Percentiles rank a stretch among this genome's conserved stretches.
phyloP scores from a whole-genome alignment of 2,113 vertebrate species.

The Oceanodroma tethys region DNA sequence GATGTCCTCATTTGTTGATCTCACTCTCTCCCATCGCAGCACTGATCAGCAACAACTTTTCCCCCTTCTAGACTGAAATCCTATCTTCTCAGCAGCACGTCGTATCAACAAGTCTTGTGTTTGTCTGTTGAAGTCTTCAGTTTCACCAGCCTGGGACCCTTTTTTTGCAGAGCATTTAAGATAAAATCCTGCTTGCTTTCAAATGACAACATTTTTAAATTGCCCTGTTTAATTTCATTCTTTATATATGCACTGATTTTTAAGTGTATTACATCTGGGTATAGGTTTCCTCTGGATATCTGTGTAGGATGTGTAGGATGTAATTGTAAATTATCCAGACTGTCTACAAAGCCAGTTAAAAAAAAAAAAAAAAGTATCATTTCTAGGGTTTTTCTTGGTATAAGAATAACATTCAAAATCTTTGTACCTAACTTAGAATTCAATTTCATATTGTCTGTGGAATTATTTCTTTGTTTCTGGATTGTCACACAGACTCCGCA shows the following conservation, averaged over 20 bases:
- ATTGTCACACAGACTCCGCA: neutral
- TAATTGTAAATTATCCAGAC: neutral
- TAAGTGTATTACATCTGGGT: neutral
- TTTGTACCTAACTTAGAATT: neutral
- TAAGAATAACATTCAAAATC: neutral
- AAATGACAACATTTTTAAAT: neutral
- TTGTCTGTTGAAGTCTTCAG: neutral
- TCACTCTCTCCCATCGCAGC: neutral
- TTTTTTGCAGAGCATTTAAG: neutral
- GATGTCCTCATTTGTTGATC: neutral
- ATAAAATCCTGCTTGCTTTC: neutral
- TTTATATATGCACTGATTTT: neutral
- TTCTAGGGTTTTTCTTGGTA: neutral
- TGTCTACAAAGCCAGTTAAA: neutral
- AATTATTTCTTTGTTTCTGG: neutral
- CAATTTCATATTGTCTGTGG: neutral
- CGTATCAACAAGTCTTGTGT: neutral
- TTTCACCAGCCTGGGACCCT: neutral
- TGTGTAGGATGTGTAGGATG: no score
- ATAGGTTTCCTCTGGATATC: neutral
- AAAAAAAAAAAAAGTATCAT: neutral
- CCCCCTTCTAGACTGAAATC: neutral
- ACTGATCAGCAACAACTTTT: neutral
- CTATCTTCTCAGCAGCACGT: neutral
- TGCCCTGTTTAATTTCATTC: neutral